Evolutionary conservation across 2,113 vertebrate genomes (phyloP), one percentile per base, ranked within the genome.

Genomic region (Vireo altiloquus): DNA sequence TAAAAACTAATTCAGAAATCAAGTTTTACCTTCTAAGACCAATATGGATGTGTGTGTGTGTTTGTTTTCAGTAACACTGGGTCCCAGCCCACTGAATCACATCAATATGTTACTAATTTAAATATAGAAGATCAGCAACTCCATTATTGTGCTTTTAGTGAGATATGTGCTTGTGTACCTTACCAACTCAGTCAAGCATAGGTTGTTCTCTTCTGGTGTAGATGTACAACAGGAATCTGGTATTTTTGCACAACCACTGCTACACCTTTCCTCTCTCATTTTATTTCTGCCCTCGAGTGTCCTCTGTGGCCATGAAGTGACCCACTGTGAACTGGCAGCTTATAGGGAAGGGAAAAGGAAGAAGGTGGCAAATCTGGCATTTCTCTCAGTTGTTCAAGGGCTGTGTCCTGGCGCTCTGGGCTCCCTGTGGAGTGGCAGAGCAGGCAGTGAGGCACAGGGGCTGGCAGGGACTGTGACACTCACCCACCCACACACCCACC

Each of bases 331-430:
- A 23, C 91, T 90, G 59, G 30, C 56, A 86, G 21, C 4, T 65
- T 80, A 53, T 54, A 54, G 28, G 18, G 50, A 50, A 22, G 10
- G 10, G 30, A 57, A 72, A 82, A 85, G 30, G 47, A 61, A 53
- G 69, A 56, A 82, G 15, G 33, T 15, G 22, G 50, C 14, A 87
- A 70, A 63, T 22, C 60, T 64, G 64, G 21, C 44, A 35, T 85
- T 76, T 66, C 69, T 72, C 50, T 72, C 13, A 21, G 35, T 37
- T 92, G 92, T 92, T 83, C 35, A 86, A 80, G 35, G n/a, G 46
- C 40, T 37, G 11, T 47, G 19, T 33, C 39, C 30, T 74, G 8
- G 8, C 0, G 0, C 13, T 37, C 15, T 0, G 0, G 35, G 53
- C 59, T 77, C 17, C 60, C 71, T 2, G 13, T 19, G 23, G 75